phyloP scores from a whole-genome alignment of 2,888 invertebrate genomes.

The Rotaria sp. region DNA sequence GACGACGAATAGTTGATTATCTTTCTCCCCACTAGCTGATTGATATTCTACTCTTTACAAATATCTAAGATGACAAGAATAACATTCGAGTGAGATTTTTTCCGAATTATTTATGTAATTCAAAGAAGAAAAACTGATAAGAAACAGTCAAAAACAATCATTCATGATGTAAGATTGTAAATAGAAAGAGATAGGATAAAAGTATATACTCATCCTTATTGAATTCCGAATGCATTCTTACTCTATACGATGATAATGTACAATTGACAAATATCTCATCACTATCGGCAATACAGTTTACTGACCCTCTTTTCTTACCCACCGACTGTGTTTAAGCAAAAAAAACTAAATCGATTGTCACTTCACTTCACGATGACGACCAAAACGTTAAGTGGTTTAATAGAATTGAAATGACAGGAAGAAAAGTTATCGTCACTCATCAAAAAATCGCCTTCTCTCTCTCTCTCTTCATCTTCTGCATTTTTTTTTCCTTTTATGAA shows the following conservation, averaged over 20 bases:
- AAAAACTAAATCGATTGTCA: background rate
- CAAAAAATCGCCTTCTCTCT: background rate
- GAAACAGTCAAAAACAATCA: background rate
- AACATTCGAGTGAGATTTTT: background rate
- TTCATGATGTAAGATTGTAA: background rate
- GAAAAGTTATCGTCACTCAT: slow-evolving; percentile 15
- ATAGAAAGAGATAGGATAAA: background rate
- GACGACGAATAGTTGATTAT: background rate
- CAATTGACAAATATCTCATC: background rate
- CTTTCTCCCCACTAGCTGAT: background rate
- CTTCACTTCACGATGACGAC: background rate
- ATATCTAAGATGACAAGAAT: background rate
- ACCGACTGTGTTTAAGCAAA: background rate
- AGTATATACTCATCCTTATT: background rate
- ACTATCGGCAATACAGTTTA: background rate
- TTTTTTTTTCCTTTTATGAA: background rate
- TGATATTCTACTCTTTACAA: background rate
- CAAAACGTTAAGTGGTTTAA: slow-evolving; percentile 1
- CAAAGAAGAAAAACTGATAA: background rate
- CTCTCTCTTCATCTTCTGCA: background rate
- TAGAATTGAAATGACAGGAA: slow-evolving; percentile 24
- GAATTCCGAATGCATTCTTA: background rate
- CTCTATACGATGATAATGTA: background rate
- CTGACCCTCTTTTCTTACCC: background rate
- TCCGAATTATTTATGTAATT: background rate